Evolutionary conservation across 1,140 invertebrate genomes (phyloP).

Genomic region (Apocrypta bakeri): DNA sequence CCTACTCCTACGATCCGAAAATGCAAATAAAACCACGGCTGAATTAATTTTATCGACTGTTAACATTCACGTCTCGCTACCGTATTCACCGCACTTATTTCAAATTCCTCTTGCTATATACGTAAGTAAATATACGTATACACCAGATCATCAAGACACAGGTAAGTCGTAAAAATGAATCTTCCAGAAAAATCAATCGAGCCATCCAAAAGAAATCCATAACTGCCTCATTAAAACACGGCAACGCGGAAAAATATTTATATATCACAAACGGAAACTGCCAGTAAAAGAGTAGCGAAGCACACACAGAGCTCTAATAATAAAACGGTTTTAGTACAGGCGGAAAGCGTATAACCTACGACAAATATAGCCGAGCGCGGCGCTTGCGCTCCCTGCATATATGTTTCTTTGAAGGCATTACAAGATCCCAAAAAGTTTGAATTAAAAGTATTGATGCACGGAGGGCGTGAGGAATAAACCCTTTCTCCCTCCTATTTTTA

Average conservation of each 20-base stretch:
- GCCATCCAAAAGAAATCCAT: background rate
- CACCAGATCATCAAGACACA: too few relatives aligned
- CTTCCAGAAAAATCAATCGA: background rate
- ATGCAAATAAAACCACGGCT: background rate
- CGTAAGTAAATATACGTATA: too few relatives aligned
- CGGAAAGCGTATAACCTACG: background rate
- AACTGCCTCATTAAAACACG: background rate
- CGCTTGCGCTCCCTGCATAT: background rate
- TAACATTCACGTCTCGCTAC: background rate
- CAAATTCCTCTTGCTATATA: background rate
- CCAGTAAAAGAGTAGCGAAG: background rate
- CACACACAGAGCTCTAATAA: background rate
- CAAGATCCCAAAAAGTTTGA: conserved; percentile 16
- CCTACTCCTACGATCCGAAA: background rate
- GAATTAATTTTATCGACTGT: background rate
- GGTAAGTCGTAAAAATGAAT: background rate
- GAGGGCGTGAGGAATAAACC: background rate
- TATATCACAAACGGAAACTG: background rate
- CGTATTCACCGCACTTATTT: background rate
- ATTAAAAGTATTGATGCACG: conserved; percentile 27
- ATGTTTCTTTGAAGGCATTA: background rate
- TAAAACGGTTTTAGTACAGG: background rate
- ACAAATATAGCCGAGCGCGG: background rate
- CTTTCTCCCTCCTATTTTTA: background rate
- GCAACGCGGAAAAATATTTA: background rate